Conservation (phyloP, 1,140 invertebrate species). For the Aphelinus atriplicis region DNA sequence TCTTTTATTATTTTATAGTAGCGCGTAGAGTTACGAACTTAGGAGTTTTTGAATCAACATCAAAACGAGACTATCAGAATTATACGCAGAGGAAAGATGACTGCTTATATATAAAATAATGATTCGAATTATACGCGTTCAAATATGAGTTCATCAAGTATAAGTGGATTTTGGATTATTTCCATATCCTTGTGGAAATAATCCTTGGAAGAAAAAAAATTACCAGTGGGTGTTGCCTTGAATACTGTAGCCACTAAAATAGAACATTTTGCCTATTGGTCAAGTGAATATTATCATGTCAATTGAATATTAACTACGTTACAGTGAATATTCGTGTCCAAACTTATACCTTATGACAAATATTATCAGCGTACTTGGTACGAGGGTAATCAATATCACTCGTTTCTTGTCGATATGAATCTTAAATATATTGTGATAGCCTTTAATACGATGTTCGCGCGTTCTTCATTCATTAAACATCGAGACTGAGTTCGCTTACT, state of each 20-base stretch:
- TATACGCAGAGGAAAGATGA: constrained; percentile 14
- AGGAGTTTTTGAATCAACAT: not conserved
- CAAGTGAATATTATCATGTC: constrained; percentile 6
- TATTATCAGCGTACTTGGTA: not conserved
- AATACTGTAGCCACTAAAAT: not conserved
- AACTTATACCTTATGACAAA: constrained; percentile 13
- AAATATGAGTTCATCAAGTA: too few relatives aligned
- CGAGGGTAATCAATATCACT: not conserved
- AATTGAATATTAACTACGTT: not conserved
- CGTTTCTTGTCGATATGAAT: not conserved
- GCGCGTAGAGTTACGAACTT: not conserved
- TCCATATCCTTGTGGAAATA: too few relatives aligned
- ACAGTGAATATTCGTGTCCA: not conserved
- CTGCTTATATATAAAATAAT: not conserved
- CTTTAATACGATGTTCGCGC: not conserved
- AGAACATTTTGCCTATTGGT: not conserved
- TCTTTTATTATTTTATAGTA: not conserved
- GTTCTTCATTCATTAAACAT: not conserved
- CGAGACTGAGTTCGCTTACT: constrained; percentile 11
- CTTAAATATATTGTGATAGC: not conserved
- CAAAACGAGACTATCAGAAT: not conserved
- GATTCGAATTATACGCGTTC: too few relatives aligned
- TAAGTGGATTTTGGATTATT: too few relatives aligned
- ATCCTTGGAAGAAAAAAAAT: not conserved
- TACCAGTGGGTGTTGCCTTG: not conserved